Conservation (phyloP, 2,797 vertebrate species). For the Xenentodon cancila region DNA sequence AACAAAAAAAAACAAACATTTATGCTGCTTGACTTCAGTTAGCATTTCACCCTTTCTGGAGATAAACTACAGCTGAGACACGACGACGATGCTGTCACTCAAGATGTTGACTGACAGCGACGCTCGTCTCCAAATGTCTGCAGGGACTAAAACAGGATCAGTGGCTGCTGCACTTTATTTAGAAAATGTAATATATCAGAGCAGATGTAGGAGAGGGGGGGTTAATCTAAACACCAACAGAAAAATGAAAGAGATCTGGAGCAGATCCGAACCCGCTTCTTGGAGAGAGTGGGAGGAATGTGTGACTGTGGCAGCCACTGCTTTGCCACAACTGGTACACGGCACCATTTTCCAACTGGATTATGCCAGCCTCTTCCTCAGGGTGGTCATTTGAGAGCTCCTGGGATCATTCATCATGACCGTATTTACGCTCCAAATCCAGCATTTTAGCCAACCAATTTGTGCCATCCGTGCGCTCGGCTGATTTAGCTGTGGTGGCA, state of each 20-base stretch:
- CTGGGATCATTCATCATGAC: conserved; percentile 52
- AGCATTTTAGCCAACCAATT: conserved; percentile 57
- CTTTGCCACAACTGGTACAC: conserved; percentile 56
- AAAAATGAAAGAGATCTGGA: conserved; percentile 38
- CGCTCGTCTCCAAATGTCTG: no score
- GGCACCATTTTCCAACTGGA: conserved; percentile 58
- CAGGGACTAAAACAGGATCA: no score
- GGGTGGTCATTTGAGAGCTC: conserved; percentile 65
- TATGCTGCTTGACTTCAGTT: conserved; percentile 10
- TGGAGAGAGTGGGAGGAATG: conserved; percentile 63
- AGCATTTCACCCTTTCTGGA: conserved; percentile 19
- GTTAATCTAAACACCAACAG: conserved; percentile 24
- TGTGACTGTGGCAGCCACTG: conserved; percentile 60
- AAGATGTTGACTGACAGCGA: no score
- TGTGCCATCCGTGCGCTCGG: conserved; percentile 52
- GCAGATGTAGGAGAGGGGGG: no score
- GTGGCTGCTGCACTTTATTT: no score
- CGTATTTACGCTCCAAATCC: conserved; percentile 53
- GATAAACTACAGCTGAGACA: background rate
- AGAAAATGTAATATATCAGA: no score
- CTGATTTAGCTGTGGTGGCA: conserved; percentile 66
- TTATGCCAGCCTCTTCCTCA: conserved; percentile 54
- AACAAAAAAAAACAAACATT: conserved; percentile 20
- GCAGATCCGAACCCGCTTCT: conserved; percentile 57
- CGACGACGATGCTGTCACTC: background rate